Base-by-base conservation (phyloP, 2,888 invertebrate species). In the Anodontia alba region DNA sequence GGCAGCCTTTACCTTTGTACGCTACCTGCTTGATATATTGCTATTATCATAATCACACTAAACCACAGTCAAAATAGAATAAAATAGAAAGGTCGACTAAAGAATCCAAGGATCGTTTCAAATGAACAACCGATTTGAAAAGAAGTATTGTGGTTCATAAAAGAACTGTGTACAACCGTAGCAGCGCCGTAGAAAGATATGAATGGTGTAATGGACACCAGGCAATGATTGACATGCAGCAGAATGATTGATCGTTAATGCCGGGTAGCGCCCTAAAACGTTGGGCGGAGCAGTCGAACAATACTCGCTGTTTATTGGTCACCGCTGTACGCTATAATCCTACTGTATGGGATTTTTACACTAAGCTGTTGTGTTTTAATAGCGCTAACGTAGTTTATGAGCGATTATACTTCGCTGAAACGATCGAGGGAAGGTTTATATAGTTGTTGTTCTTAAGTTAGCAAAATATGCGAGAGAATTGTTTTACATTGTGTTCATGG, bases 151-250 rank as follows among this genome's bases (percentile, higher is more conserved):
- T 78, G n/a, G 80, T 43, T 76, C 69, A 81, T 71, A 73, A 78
- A 75, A 68, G 76, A 78, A 82, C 49, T 49, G 49, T 49, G 49
- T 49, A 20, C 20, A 49, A 49, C 49, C 49, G 49, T 49, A 49
- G 17, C 49, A 49, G 49, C 49, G n/a, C 49, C 10, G 49, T 49
- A 49, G 49, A 49, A 20, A 49, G 68, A 74, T 77, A 78, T 57
- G 67, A 73, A 74, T 36, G 76, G 57, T 78, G 84, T 88, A 88
- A 88, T 89, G 90, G 90, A 90, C 89, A 91, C 84, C 81, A 68
- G 33, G 76, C 29, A 33, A 72, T 92, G 92, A 92, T 92, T 92
- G 92, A 89, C 92, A 91, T 87, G 76, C 82, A 79, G 76, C 81
- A 86, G 86, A 80, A 80, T 90, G 90, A 91, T 90, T 91, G 90